Evolutionary conservation across 2,797 vertebrate genomes (phyloP), one percentile per base, ranked within the genome.

Genomic region (Rhynchotus rufescens): DNA sequence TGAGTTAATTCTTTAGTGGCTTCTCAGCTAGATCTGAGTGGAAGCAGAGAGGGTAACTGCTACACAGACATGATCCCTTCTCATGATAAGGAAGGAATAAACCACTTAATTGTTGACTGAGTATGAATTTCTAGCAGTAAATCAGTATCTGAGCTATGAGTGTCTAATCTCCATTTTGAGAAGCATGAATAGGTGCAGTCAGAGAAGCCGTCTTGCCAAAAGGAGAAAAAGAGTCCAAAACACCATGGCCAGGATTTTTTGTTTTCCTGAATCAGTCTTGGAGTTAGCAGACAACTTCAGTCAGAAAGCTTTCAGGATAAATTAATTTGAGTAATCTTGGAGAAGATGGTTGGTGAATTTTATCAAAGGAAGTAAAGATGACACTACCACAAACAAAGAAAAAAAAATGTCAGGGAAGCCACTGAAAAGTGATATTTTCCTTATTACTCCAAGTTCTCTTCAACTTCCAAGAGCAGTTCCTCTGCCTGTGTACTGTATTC

Each of bases 401-500:
- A 78, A 89, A 92, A 71, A 89, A 92, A 66, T 4, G 1, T 47
- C 32, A 44, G 12, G 5, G 22, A 88, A 80, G 20, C 71, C 2
- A 2, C 49, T 59, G 26, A 86, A 82, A 90, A 86, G 34, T 85
- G 69, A 78, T 65, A 90, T 87, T 93, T 93, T 72, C 34, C 59
- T 92, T 75, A 65, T 82, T 86, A 90, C 19, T 79, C 38, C 10
- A 79, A 80, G 47, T 83, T 87, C 59, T 60, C 16, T 78, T 83
- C 76, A 83, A 44, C 44, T 91, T 90, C 81, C 77, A 66, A 19
- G 15, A 68, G 62, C 84, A 72, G 17, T 40, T 91, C 20, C 15
- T 88, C 49, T 82, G 64, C 75, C 71, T 88, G 9, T 77, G 23
- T 69, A 86, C 88, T 91, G 19, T 66, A 84, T 91, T 92, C 75